Conservation (phyloP, 2,888 invertebrate species). For the Hymenopus coronatus region DNA sequence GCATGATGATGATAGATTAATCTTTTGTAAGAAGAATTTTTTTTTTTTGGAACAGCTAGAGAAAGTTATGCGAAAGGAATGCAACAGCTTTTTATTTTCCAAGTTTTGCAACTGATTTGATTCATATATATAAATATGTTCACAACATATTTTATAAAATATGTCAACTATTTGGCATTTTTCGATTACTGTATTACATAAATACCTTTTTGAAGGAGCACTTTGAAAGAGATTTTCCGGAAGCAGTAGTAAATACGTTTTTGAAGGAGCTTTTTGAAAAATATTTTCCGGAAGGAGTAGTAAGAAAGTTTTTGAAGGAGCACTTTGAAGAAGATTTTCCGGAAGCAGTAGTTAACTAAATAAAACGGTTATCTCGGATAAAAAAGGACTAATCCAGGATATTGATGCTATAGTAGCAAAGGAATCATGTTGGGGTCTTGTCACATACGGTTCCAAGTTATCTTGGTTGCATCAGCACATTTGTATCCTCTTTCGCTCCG, state of each 20-base stretch:
- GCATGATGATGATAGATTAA: too few relatives aligned
- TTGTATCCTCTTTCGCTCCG: background rate
- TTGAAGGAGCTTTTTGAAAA: background rate
- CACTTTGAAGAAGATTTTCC: background rate
- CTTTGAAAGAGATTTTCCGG: background rate
- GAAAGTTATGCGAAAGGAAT: too few relatives aligned
- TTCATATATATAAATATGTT: too few relatives aligned
- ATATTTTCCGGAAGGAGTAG: background rate
- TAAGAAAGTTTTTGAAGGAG: too few relatives aligned
- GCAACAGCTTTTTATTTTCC: too few relatives aligned
- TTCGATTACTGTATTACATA: too few relatives aligned
- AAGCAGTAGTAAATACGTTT: background rate
- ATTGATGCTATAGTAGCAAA: background rate
- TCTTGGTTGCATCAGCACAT: background rate
- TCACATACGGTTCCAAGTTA: background rate
- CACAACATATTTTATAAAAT: too few relatives aligned
- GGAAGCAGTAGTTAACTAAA: background rate
- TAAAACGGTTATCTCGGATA: background rate
- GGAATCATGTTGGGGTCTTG: background rate
- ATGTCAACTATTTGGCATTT: too few relatives aligned
- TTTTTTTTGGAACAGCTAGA: too few relatives aligned
- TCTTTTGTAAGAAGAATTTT: too few relatives aligned
- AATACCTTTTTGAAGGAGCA: too few relatives aligned
- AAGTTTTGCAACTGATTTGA: too few relatives aligned
- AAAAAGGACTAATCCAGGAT: background rate